phyloP scores from a whole-genome alignment of 1,140 invertebrate species.

The Radopholus similis region DNA sequence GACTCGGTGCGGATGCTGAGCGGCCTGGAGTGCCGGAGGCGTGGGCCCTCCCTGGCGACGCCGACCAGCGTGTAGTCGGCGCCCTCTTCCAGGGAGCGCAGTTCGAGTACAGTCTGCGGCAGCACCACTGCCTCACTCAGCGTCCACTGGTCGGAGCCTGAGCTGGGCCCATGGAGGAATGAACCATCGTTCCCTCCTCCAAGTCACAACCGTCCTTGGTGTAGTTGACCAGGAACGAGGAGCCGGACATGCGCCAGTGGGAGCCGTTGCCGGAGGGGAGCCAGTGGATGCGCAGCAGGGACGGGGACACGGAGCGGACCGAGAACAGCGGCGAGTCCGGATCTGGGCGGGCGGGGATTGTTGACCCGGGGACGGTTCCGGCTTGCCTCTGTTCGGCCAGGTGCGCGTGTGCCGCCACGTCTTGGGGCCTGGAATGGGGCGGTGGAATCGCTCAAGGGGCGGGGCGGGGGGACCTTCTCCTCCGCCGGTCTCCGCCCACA shows the following conservation, averaged over 20 bases:
- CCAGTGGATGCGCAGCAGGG: conserved; percentile 46
- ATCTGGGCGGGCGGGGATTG: conserved; percentile 27
- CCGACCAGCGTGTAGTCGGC: conserved; percentile 49
- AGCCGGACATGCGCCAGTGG: conserved; percentile 47
- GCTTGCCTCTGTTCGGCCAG: conserved; percentile 48
- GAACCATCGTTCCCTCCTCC: not conserved
- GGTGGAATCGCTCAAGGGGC: not conserved
- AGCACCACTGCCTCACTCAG: conserved; percentile 39
- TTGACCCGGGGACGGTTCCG: not conserved
- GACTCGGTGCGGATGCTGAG: conserved; percentile 38
- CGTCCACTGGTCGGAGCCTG: conserved; percentile 36
- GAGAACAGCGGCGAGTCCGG: conserved; percentile 52
- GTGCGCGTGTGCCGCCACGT: conserved; percentile 44
- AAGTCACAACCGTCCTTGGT: conserved; percentile 23
- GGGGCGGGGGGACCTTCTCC: conserved; percentile 49
- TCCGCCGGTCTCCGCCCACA: conserved; percentile 59
- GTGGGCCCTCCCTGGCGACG: conserved; percentile 46
- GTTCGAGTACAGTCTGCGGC: conserved; percentile 35
- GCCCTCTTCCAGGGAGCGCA: conserved; percentile 39
- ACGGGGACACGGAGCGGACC: conserved; percentile 24
- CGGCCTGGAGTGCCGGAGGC: conserved; percentile 21
- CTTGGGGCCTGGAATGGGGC: conserved; percentile 29
- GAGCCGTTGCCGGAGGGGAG: conserved; percentile 39
- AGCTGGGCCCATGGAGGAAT: not conserved
- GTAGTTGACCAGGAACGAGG: conserved; percentile 55